phyloP scores from a whole-genome alignment of 2,797 vertebrate species.

The Squalus acanthias region DNA sequence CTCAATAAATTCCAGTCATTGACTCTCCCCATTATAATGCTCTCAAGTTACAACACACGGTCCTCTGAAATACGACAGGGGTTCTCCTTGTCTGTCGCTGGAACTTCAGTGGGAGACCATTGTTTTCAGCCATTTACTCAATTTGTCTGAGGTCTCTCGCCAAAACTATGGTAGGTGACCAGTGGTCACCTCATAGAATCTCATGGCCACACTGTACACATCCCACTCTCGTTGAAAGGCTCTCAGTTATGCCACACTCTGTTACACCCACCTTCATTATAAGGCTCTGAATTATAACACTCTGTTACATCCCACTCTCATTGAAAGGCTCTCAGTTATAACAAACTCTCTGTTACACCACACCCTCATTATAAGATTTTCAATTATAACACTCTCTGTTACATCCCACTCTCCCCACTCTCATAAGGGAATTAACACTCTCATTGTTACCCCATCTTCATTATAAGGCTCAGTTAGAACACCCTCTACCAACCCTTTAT shows the following conservation, averaged over 20 bases:
- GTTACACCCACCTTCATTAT: too few relatives aligned
- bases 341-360: too few relatives aligned
- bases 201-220: neutral
- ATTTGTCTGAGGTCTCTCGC: neutral
- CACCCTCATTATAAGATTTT: too few relatives aligned
- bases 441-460: neutral
- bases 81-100: neutral
- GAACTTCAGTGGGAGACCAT: neutral
- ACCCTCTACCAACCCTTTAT: neutral
- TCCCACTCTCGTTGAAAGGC: neutral
- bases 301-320: neutral
- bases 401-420: neutral
- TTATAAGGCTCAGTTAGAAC: neutral
- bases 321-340: too few relatives aligned
- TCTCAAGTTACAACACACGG: neutral
- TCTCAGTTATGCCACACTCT: too few relatives aligned
- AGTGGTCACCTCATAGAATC: neutral
- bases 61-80: neutral
- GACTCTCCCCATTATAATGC: neutral
- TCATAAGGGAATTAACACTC: neutral
- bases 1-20: neutral
- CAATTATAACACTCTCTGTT: neutral
- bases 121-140: neutral
- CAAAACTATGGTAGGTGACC: neutral
- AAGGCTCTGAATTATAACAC: neutral